Conservation (phyloP, 2,797 vertebrate genomes). For the Mormyrops attenuatus region DNA sequence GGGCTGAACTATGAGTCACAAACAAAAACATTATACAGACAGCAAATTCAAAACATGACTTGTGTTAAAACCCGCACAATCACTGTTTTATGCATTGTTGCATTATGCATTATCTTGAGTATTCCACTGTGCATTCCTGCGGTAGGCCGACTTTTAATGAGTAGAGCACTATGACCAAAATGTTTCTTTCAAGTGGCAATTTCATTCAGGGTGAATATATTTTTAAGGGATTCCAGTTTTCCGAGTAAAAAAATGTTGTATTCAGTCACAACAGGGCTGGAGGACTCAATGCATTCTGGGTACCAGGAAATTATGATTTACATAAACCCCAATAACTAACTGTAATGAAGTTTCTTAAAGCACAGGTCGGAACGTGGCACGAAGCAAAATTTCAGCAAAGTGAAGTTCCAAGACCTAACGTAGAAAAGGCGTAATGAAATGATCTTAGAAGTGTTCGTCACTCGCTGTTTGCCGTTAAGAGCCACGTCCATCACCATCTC, state of each 20-base stretch:
- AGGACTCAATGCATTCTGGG: background rate
- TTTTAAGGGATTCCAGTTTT: slow-evolving; percentile 9
- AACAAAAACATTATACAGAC: background rate
- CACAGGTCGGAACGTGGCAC: background rate
- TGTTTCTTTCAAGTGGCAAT: slow-evolving; percentile 4
- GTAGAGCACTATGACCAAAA: background rate
- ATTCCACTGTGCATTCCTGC: background rate
- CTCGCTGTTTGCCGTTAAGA: background rate
- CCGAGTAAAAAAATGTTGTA: background rate
- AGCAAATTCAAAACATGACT: background rate
- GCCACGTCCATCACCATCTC: slow-evolving; percentile 38
- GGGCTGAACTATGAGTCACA: background rate
- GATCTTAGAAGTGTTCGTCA: background rate
- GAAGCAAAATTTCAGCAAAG: background rate
- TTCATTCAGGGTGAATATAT: background rate
- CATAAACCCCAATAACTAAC: background rate
- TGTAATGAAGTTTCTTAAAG: background rate
- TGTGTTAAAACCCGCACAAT: background rate
- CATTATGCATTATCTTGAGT: background rate
- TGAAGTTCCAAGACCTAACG: background rate
- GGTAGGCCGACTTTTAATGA: background rate
- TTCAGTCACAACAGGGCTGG: background rate
- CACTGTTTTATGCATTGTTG: slow-evolving; percentile 2
- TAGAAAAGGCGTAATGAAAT: background rate
- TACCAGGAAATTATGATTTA: background rate